Evolutionary conservation across 37 sponge, comb jelly and placozoan genomes (phyloP).

Genomic region (Bolinopsis microptera): DNA sequence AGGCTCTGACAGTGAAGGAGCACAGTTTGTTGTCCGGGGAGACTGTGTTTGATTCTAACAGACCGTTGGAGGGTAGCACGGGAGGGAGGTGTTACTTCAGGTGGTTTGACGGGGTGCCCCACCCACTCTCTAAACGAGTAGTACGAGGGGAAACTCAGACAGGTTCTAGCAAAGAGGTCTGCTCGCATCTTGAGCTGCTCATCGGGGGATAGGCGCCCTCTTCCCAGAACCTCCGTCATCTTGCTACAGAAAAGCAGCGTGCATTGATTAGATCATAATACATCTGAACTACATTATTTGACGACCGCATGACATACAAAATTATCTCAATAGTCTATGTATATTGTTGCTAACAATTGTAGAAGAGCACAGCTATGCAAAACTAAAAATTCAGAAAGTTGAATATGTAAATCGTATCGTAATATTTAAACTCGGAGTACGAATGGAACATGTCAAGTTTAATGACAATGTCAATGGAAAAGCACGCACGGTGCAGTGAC

Average conservation of each 20-base stretch:
- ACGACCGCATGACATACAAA: too few species aligned
- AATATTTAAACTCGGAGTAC: too few species aligned
- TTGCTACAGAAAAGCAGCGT: too few species aligned
- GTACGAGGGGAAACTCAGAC: background rate
- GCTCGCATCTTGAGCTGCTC: background rate
- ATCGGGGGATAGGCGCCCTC: background rate
- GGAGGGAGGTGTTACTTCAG: background rate
- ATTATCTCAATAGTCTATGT: too few species aligned
- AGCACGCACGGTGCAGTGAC: background rate
- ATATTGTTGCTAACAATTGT: too few species aligned
- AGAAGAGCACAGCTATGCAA: too few species aligned
- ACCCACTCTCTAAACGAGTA: background rate
- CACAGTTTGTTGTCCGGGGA: background rate
- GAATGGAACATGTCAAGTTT: too few species aligned
- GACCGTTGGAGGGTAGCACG: background rate
- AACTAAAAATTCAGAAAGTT: too few species aligned
- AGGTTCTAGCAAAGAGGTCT: background rate
- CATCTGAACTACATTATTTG: too few species aligned
- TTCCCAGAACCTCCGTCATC: background rate
- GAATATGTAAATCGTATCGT: too few species aligned
- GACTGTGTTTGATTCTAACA: background rate
- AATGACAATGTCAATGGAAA: too few species aligned
- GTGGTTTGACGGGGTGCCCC: background rate
- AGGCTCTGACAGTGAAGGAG: background rate
- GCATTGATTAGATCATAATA: too few species aligned